Base-by-base conservation (phyloP, 2,888 invertebrate genomes). In the Tethea ocularis region DNA sequence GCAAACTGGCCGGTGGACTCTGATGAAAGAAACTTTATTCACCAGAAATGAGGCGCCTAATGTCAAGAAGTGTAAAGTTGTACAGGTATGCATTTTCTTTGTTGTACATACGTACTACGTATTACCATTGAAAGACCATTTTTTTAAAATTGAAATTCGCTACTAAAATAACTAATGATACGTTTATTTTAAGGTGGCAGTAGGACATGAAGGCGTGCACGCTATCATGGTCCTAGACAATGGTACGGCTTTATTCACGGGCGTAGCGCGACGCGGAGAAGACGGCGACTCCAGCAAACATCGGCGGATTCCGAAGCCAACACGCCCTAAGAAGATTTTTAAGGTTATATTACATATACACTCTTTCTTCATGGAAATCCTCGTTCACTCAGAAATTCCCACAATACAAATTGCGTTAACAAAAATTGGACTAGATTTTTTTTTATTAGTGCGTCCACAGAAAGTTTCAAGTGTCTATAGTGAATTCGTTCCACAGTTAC, bases 141-240 rank as follows among this genome's bases (percentile, higher is more conserved):
- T n/a, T n/a, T n/a, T n/a, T n/a, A n/a, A n/a, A n/a, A n/a, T n/a
- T n/a, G n/a, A n/a, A n/a, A n/a, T n/a, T n/a, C n/a, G n/a, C n/a
- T n/a, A n/a, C n/a, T n/a, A n/a, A n/a, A n/a, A n/a, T n/a, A n/a
- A n/a, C n/a, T n/a, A n/a, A n/a, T n/a, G n/a, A n/a, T n/a, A n/a
- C n/a, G n/a, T n/a, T n/a, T n/a, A n/a, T n/a, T n/a, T n/a, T n/a
- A n/a, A n/a, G 88, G 95, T 98, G 64, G 96, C 98, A 0, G 95
- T 98, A 2, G 99, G 99, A 0, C 98, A 99, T 79, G 99, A 99
- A 82, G 98, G 98, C 1, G 95, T 97, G 56, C 98, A 99, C 84
- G 98, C 97, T 0, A 93, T 99, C 57, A 87, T 99, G 33, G 94
- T 99, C n/a, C 95, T 98, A 46, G 98, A 99, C 77, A 98, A 98